phyloP scores from a whole-genome alignment of 2,113 vertebrate genomes.

The Vombatus ursinus region DNA sequence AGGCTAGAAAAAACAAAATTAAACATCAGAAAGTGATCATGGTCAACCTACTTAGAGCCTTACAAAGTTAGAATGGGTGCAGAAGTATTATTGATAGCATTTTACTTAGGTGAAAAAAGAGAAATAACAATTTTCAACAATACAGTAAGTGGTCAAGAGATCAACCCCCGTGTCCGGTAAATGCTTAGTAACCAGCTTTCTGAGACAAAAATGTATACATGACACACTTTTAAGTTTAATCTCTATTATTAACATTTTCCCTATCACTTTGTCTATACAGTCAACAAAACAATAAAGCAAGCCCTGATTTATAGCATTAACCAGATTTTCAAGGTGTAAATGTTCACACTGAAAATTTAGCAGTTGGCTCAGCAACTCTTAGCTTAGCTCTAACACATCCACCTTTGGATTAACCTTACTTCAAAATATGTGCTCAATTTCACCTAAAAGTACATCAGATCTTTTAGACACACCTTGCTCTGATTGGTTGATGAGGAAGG shows the following conservation, averaged over 20 bases:
- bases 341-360: background rate
- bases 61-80: fast-evolving
- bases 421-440: background rate
- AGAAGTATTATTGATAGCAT: background rate
- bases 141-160: background rate
- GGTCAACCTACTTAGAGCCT: background rate
- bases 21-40: background rate
- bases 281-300: background rate
- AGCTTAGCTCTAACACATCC: background rate
- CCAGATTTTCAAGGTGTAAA: background rate
- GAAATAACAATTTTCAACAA: background rate
- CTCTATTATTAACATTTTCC: background rate
- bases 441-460: background rate
- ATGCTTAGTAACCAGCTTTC: background rate
- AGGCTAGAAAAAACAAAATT: constrained; percentile 83
- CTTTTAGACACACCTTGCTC: constrained; percentile 90
- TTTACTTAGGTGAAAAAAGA: background rate
- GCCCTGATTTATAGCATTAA: background rate
- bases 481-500: constrained; percentile 95
- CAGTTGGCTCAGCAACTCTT: background rate
- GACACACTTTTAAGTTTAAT: background rate
- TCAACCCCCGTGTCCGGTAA: background rate
- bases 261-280: background rate
- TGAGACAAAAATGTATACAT: background rate
- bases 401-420: background rate